Conservation (phyloP, 1,140 invertebrate species). For the Oryzaephilus surinamensis region DNA sequence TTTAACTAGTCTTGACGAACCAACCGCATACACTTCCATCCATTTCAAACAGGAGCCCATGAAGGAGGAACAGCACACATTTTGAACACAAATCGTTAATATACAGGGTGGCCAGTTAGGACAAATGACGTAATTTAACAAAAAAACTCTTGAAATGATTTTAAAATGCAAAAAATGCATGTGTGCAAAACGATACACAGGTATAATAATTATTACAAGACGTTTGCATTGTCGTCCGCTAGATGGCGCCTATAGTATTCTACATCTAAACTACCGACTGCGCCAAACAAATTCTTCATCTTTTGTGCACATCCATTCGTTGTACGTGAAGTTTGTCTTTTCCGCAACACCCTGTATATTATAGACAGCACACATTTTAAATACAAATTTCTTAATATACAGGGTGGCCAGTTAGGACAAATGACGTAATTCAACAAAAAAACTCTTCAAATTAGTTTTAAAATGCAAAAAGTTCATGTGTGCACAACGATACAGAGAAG, state of each 20-base stretch:
- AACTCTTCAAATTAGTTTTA: not conserved
- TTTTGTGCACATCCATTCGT: too few species aligned
- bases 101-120: not conserved
- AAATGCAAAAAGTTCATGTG: not conserved
- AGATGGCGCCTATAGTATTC: too few species aligned
- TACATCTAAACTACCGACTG: not conserved
- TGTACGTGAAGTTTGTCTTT: too few species aligned
- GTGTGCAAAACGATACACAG: too few species aligned
- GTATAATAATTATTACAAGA: too few species aligned
- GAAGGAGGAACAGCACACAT: constrained; percentile 33
- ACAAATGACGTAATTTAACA: not conserved
- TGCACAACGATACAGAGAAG: too few species aligned
- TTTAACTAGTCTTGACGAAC: constrained; percentile 26
- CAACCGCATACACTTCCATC: constrained; percentile 30
- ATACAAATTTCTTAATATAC: constrained; percentile 4
- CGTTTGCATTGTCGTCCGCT: too few species aligned
- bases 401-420: not conserved
- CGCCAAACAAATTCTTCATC: too few species aligned
- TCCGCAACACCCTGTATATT: constrained; percentile 37
- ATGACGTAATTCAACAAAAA: not conserved
- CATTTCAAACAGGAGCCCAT: constrained; percentile 39
- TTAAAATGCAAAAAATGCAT: not conserved
- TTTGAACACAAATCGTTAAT: constrained; percentile 10
- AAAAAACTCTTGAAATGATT: not conserved
- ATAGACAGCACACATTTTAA: constrained; percentile 30